Evolutionary conservation across 2,113 vertebrate genomes (phyloP).

Genomic region (Anhinga rufa): DNA sequence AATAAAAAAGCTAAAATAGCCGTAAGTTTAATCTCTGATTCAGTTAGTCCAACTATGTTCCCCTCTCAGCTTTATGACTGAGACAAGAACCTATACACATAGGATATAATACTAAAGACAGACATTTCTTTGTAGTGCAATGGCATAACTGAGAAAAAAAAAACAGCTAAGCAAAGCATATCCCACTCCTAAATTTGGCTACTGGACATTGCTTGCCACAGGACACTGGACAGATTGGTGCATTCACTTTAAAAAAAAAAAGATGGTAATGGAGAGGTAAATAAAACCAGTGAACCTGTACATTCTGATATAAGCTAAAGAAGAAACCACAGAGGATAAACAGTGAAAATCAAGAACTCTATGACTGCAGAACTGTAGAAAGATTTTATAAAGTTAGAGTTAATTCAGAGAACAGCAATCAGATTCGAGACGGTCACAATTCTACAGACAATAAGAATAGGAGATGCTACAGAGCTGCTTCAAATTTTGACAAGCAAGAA

Average conservation of each 20-base stretch:
- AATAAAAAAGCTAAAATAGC: background rate
- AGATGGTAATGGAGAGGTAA: background rate
- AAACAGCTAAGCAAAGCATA: background rate
- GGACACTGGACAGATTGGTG: background rate
- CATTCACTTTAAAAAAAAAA: background rate
- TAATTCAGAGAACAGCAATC: background rate
- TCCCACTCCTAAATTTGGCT: background rate
- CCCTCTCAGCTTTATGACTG: background rate
- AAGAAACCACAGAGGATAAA: background rate
- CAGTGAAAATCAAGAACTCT: background rate
- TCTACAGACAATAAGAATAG: background rate
- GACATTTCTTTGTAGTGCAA: background rate
- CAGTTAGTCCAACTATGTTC: background rate
- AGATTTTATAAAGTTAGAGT: background rate
- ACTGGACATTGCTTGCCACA: background rate
- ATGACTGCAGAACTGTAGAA: background rate
- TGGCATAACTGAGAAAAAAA: background rate
- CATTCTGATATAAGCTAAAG: background rate
- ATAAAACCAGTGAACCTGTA: background rate
- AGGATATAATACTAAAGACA: background rate
- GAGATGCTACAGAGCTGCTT: background rate
- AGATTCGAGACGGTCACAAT: background rate
- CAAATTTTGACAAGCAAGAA: background rate
- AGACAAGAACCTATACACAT: background rate
- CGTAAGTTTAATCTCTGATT: background rate